Percentiles rank a stretch among this genome's conserved stretches.
Evolutionary conservation across 2,797 vertebrate species (phyloP).

Genomic region (Phrynocephalus forsythii): DNA sequence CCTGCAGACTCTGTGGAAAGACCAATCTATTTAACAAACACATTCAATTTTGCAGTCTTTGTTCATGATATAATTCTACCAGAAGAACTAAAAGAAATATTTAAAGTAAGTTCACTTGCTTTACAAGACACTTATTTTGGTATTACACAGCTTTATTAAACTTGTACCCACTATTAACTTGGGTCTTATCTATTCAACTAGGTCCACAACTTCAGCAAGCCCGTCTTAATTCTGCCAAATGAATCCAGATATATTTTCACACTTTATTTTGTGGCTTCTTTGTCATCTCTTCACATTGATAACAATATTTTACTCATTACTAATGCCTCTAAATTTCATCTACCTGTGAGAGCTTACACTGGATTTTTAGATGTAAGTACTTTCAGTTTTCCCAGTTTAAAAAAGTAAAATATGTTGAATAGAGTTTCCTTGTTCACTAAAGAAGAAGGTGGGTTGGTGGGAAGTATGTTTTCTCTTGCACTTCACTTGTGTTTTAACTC

Average conservation of each 20-base stretch:
- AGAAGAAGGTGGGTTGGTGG: too few species aligned
- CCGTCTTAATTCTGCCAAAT: constrained; percentile 90
- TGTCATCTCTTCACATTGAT: constrained; percentile 94
- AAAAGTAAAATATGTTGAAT: not conserved
- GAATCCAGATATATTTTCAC: constrained; percentile 94
- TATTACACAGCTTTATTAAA: constrained; percentile 14
- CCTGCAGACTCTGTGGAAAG: constrained; percentile 92
- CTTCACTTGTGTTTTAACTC: not conserved
- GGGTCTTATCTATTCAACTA: constrained; percentile 72
- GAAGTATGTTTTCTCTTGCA: not conserved
- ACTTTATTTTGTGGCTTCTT: constrained; percentile 91
- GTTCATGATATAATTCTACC: constrained; percentile 93
- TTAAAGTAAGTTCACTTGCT: constrained; percentile 83
- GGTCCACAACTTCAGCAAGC: constrained; percentile 94
- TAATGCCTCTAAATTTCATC: constrained; percentile 97
- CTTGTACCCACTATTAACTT: constrained; percentile 42
- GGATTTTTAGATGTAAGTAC: constrained; percentile 95
- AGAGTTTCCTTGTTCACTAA: not conserved
- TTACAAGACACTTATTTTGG: not conserved
- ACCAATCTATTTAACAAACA: constrained; percentile 93
- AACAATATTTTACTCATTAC: constrained; percentile 97
- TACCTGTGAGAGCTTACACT: constrained; percentile 95
- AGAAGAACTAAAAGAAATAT: constrained; percentile 92
- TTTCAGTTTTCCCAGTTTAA: not conserved
- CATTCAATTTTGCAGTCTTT: constrained; percentile 91